Evolutionary conservation across 2,888 invertebrate genomes (phyloP), one percentile per base, ranked within the genome.

Genomic region (Laothoe populi): DNA sequence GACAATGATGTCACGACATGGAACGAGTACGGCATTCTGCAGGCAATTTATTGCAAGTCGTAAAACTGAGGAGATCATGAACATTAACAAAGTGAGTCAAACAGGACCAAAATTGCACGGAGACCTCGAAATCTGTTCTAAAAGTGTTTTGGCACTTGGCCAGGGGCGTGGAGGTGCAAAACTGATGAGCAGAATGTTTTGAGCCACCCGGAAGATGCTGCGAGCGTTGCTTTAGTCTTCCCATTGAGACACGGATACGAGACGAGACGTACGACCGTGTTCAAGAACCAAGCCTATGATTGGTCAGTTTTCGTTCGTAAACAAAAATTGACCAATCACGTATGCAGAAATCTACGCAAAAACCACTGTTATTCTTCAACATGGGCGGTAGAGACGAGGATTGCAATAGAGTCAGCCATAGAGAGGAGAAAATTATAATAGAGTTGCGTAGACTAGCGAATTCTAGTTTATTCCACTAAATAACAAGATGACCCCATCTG

Each of bases 101-200:
- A 68, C 66, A 68, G 69, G 68, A 70, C 67, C 64, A 73, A 72
- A 70, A 72, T 61, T 72, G 62, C 66, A 72, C 26, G 49, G 67
- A 76, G 79, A 82, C 81, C 82, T 81, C 82, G 79, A 75, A 80
- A 78, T 69, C n/a, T 69, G 69, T 75, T 74, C 79, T 82, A 81
- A 79, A 81, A 78, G 72, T 72, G 76, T 70, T 70, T 79, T 86
- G 87, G 86, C 85, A 74, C 62, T 57, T 61, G 64, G 76, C 86
- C 87, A 86, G 74, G 67, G 70, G 73, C 67, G 70, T 44, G 44
- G 69, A 70, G 81, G 81, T 38, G 38, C 38, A 38, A 38, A n/a
- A 81, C 82, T 76, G 73, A 78, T 71, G 70, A 69, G 72, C 64
- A 67, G 70, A 70, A 68, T 72, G 70, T 66, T 64, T 68, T 65